Evolutionary conservation across 2,888 invertebrate genomes (phyloP).

Genomic region (Pseudeuparius sepicola): DNA sequence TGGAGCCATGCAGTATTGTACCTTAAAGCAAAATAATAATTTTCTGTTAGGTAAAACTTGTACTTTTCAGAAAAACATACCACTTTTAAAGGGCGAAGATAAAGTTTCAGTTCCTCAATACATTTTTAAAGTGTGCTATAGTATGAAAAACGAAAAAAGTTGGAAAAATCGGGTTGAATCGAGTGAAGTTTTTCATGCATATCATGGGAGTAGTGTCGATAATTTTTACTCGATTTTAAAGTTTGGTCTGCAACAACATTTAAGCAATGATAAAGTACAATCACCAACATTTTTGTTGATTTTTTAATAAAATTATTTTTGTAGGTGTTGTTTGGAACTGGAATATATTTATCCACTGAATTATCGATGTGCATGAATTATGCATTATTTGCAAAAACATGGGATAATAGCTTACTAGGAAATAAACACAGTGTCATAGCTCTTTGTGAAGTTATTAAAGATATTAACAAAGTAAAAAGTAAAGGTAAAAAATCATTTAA

Average conservation of each 20-base stretch:
- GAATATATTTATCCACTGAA: conserved; percentile 67
- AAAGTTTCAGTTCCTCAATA: conserved; percentile 45
- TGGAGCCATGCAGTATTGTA: too few relatives aligned
- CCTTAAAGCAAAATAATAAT: too few relatives aligned
- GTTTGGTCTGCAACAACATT: conserved; percentile 65
- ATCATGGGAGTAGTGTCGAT: conserved; percentile 71
- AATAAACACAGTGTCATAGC: conserved; percentile 68
- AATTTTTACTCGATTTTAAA: conserved; percentile 73
- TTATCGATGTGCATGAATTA: conserved; percentile 60
- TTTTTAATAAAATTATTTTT: conserved; percentile 4
- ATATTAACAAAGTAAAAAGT: conserved; percentile 51
- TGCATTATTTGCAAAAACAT: conserved; percentile 62
- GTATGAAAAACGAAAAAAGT: conserved; percentile 46
- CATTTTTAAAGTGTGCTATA: conserved; percentile 55
- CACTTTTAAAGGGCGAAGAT: too few relatives aligned
- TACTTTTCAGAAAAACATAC: too few relatives aligned
- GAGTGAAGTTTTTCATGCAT: conserved; percentile 52
- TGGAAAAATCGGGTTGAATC: conserved; percentile 49
- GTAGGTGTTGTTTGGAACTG: conserved; percentile 59
- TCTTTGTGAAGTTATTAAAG: conserved; percentile 69
- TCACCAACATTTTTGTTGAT: conserved; percentile 8
- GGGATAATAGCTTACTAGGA: conserved; percentile 69
- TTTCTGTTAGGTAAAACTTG: too few relatives aligned
- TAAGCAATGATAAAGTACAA: conserved; percentile 36
- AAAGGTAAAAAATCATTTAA: conserved; percentile 33